Base-by-base conservation (phyloP, 2,797 vertebrate genomes). In the Phoxinus dragarum region DNA sequence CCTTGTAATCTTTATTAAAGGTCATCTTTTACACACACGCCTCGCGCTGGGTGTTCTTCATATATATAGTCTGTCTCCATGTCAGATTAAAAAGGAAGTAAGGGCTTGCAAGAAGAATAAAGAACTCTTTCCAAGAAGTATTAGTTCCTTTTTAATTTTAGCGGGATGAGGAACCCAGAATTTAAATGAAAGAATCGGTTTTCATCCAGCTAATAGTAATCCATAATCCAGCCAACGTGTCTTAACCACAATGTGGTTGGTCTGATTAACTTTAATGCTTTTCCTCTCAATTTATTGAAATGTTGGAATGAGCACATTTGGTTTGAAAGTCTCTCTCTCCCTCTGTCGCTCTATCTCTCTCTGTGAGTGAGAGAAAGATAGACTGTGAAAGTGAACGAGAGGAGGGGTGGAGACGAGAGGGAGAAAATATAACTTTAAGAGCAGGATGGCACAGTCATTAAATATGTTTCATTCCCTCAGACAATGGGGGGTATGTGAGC, bases 141-240 rank as follows among this genome's bases (percentile, higher is more conserved):
- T 96, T 96, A 95, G 94, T 94, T 95, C 93, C 93, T 93, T 94
- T 86, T 95, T 95, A 94, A 95, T 95, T 95, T 96, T 94, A 94
- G 93, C 92, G 93, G 94, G 94, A 93, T 88, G 93, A 94, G 93
- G 92, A 95, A 95, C 93, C 94, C 88, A 89, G 94, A 94, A 95
- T 96, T 95, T 94, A 96, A 96, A 96, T 96, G 95, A 96, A 95
- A 94, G 94, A 95, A 96, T 95, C 93, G 93, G 93, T 95, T 96
- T 95, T 94, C 94, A 95, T 95, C 94, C 95, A 95, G 95, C 95
- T 96, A 96, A 96, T 96, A 94, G 95, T 95, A 96, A 96, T 96
- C 95, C 95, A 95, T 96, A 96, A 96, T 96, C 95, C 95, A 94
- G 93, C 91, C 94, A 94, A 95, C 93, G 94, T 95, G 94, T 94